A percentile compares a stretch with the other conserved stretches of the same genome.
Evolutionary conservation across 2,888 invertebrate genomes (phyloP).

Genomic region (Marronus borbonicus): DNA sequence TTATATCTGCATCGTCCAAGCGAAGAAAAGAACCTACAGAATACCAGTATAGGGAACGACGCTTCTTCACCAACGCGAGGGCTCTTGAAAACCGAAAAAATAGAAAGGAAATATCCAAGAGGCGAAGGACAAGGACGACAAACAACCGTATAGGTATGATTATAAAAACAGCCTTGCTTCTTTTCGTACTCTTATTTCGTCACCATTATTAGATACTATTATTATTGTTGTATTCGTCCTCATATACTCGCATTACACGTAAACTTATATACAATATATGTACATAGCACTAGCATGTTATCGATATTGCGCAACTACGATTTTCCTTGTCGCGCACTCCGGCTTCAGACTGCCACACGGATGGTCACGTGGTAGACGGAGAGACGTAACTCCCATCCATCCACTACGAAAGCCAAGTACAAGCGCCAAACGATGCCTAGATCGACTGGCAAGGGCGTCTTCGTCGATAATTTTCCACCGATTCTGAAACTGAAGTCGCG

Average conservation of each 20-base stretch:
- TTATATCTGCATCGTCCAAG: not conserved
- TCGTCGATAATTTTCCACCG: not conserved
- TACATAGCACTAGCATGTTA: slow-evolving; percentile 20
- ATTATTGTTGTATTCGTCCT: not conserved
- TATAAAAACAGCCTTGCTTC: not conserved
- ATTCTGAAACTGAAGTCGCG: too few relatives aligned
- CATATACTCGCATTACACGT: not conserved
- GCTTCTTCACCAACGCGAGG: too few relatives aligned
- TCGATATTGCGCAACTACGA: slow-evolving; percentile 42
- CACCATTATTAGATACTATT: not conserved
- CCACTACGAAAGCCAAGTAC: too few relatives aligned
- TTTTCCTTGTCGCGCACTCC: slow-evolving; percentile 24
- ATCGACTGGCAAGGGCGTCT: slow-evolving; percentile 13
- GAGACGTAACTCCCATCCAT: too few relatives aligned
- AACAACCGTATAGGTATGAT: not conserved
- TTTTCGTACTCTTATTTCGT: not conserved
- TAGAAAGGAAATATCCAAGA: too few relatives aligned
- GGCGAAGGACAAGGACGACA: too few relatives aligned
- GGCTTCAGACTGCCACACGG: slow-evolving; percentile 7
- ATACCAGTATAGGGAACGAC: too few relatives aligned
- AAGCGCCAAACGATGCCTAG: not conserved
- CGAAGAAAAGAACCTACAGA: too few relatives aligned
- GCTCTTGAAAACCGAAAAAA: too few relatives aligned
- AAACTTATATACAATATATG: not conserved
- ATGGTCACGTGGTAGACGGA: slow-evolving; percentile 29